phyloP scores from a whole-genome alignment of 2,113 vertebrate genomes.

The Dasypus novemcinctus region DNA sequence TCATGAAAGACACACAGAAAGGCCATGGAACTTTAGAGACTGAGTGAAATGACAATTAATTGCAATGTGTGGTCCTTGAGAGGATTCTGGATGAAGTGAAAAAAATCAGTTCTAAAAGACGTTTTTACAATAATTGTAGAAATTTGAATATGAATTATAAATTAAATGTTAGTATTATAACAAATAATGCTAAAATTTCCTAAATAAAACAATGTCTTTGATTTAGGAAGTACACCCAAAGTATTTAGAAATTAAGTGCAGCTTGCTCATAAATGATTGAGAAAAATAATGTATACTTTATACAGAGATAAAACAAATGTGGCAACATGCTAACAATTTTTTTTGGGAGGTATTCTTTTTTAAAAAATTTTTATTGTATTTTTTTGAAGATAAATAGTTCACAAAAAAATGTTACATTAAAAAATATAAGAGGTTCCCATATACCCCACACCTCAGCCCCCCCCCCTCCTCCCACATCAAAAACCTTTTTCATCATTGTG shows the following conservation, averaged over 20 bases:
- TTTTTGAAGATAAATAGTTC: no score
- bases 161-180: not conserved
- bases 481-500: no score
- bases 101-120: not conserved
- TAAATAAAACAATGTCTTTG: not conserved
- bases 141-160: no score
- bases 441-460: no score
- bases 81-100: not conserved
- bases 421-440: no score
- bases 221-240: not conserved
- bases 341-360: no score
- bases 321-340: not conserved
- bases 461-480: no score
- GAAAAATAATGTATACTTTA: not conserved
- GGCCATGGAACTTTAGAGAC: not conserved
- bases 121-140: not conserved
- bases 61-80: not conserved
- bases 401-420: no score
- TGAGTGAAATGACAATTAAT: conserved; percentile 21
- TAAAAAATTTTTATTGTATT: no score
- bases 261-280: conserved; percentile 29
- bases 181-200: not conserved
- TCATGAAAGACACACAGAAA: not conserved
- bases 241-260: not conserved
- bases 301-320: conserved; percentile 25